These are phyloP conservation scores for Trypoxylon attenuatum DNA, from an alignment of 2,888 invertebrate genomes.

Conservation along the genomic window DNA sequence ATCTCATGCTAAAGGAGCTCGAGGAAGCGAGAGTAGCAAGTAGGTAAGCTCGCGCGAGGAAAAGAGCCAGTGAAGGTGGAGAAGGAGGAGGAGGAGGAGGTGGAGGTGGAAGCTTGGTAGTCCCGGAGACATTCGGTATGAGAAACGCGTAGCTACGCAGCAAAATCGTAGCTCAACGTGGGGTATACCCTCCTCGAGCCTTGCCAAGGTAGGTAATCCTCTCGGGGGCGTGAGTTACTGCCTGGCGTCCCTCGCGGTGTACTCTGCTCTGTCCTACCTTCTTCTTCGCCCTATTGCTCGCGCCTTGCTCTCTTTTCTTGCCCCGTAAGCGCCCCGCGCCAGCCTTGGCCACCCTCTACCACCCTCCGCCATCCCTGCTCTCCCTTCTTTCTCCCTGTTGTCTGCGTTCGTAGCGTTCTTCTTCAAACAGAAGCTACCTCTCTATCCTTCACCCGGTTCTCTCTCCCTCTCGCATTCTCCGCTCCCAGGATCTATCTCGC, in stretches of 20 bases:
- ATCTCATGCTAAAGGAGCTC: conserved; percentile 22
- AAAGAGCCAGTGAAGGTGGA: conserved; percentile 62
- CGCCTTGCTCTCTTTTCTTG: conserved; percentile 8
- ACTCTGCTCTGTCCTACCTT: conserved; percentile 44
- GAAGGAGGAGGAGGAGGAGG: too few species aligned
- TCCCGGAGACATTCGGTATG: conserved; percentile 73
- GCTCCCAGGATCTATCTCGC: not conserved
- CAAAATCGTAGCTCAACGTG: conserved; percentile 74
- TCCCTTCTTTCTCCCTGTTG: conserved; percentile 9
- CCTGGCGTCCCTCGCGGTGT: conserved; percentile 48
- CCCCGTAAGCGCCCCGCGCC: conserved; percentile 20
- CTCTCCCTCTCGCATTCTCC: conserved; percentile 13
- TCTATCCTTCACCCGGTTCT: conserved; percentile 17
- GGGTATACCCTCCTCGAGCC: conserved; percentile 64
- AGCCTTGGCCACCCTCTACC: conserved; percentile 20
- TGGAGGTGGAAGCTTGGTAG: too few species aligned
- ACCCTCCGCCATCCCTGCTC: conserved; percentile 14
- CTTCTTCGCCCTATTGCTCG: conserved; percentile 8
- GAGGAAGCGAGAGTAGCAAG: conserved; percentile 41
- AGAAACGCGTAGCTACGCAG: conserved; percentile 75
- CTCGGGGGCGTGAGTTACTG: conserved; percentile 74
- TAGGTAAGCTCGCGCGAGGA: conserved; percentile 59
- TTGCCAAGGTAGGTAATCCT: conserved; percentile 74
- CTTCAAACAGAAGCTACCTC: conserved; percentile 5
- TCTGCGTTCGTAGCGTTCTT: conserved; percentile 1